These are phyloP conservation scores for Helicorthomorpha holstii DNA, from an alignment of 1,140 invertebrate genomes.

Conservation along the genomic window DNA sequence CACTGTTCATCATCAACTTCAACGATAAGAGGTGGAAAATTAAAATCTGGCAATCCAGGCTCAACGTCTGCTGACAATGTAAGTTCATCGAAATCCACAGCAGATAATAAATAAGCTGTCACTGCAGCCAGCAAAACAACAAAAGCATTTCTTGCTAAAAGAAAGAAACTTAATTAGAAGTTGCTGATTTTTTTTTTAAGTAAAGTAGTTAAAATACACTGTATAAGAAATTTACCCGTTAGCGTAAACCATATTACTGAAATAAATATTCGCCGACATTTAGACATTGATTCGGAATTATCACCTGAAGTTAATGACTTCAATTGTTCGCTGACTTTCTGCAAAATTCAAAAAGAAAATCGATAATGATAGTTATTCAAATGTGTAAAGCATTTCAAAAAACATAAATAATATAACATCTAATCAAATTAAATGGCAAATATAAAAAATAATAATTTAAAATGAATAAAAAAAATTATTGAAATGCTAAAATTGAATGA, in stretches of 20 bases:
- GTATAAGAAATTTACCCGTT: not conserved
- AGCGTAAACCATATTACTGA: conserved; percentile 44
- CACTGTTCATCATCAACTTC: not conserved
- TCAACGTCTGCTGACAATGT: conserved; percentile 15
- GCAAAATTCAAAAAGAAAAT: conserved; percentile 3
- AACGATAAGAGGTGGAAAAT: not conserved
- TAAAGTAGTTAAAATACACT: not conserved
- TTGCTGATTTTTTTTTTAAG: too few relatives aligned
- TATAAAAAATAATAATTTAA: too few relatives aligned
- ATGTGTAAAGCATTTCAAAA: too few relatives aligned
- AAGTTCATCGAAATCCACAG: conserved; percentile 40
- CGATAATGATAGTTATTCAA: not conserved
- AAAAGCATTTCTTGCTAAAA: conserved; percentile 53
- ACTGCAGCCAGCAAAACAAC: conserved; percentile 49
- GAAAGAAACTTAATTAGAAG: not conserved
- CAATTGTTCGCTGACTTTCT: not conserved
- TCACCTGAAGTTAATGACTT: not conserved
- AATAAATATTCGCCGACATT: conserved; percentile 20
- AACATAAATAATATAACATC: too few relatives aligned
- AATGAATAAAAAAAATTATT: too few relatives aligned
- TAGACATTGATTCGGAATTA: not conserved
- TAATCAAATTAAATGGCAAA: too few relatives aligned
- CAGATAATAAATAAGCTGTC: conserved; percentile 26
- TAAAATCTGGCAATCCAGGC: not conserved
- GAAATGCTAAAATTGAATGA: too few relatives aligned